Evolutionary conservation across 2,797 vertebrate species (phyloP).

Genomic region (Huso huso): DNA sequence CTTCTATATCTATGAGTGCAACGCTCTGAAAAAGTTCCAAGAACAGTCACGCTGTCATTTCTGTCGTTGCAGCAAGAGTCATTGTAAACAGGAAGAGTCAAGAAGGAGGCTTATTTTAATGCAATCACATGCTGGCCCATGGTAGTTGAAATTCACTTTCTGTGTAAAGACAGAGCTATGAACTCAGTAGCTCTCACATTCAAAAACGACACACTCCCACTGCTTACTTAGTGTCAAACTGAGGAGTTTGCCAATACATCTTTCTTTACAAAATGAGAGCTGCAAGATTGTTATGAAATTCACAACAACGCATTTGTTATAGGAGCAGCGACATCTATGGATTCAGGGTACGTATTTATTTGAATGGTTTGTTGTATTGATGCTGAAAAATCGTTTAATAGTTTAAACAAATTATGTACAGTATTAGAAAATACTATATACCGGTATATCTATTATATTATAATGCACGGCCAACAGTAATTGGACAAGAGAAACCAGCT

Average conservation of each 20-base stretch:
- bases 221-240: too few relatives aligned
- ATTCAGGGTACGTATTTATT: too few relatives aligned
- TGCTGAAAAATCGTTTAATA: neutral
- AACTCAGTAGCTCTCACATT: neutral
- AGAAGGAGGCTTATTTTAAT: conserved; percentile 4
- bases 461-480: too few relatives aligned
- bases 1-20: neutral
- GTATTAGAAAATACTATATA: too few relatives aligned
- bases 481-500: too few relatives aligned
- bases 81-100: conserved; percentile 11
- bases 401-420: neutral
- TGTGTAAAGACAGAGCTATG: neutral
- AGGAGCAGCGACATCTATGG: neutral
- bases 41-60: neutral
- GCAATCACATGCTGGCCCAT: conserved; percentile 14
- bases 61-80: neutral
- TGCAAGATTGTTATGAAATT: neutral
- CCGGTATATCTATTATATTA: too few relatives aligned
- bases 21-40: neutral
- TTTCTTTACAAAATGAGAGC: neutral
- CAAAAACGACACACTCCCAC: too few relatives aligned
- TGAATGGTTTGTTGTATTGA: too few relatives aligned
- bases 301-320: neutral
- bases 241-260: neutral
- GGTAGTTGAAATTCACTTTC: conserved; percentile 9